phyloP scores from a whole-genome alignment of 1,140 invertebrate species.

The Drosophila rufa region DNA sequence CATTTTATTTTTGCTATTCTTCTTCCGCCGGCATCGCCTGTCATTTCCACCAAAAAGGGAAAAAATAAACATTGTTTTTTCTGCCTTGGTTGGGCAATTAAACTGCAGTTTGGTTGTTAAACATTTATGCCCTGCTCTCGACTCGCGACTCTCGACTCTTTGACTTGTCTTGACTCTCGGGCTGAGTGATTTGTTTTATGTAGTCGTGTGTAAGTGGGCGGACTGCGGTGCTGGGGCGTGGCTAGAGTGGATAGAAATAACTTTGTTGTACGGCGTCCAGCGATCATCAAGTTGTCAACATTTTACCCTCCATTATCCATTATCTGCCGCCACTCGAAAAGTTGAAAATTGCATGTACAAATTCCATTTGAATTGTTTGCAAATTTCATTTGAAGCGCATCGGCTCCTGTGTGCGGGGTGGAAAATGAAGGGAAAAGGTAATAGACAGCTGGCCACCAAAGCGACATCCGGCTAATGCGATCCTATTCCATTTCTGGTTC shows the following conservation, averaged over 20 bases:
- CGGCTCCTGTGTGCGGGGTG: slow-evolving; percentile 16
- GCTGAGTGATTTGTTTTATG: slow-evolving; percentile 72
- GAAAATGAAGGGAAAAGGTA: background rate
- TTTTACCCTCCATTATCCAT: slow-evolving; percentile 4
- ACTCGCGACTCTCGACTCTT: slow-evolving; percentile 25
- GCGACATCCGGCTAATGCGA: slow-evolving; percentile 76
- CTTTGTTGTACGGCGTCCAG: slow-evolving; percentile 43
- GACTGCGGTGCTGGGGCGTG: slow-evolving; percentile 47
- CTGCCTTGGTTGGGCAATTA: slow-evolving; percentile 66
- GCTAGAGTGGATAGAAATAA: slow-evolving; percentile 23
- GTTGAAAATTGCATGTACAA: slow-evolving; percentile 66
- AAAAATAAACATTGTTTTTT: slow-evolving; percentile 50
- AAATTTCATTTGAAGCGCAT: slow-evolving; percentile 59
- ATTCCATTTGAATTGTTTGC: slow-evolving; percentile 76
- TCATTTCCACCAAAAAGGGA: slow-evolving; percentile 48
- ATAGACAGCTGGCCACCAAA: slow-evolving; percentile 63
- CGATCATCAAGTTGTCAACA: slow-evolving; percentile 72
- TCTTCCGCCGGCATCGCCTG: slow-evolving; percentile 53
- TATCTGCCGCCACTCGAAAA: slow-evolving; percentile 35
- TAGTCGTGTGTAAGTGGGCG: slow-evolving; percentile 20
- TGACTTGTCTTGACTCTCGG: slow-evolving; percentile 47
- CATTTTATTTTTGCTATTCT: slow-evolving; percentile 47
- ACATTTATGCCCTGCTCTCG: slow-evolving; percentile 67
- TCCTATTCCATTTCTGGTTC: slow-evolving; percentile 34
- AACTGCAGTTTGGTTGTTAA: slow-evolving; percentile 75